phyloP scores from a whole-genome alignment of 2,888 invertebrate genomes.

The Ectobius pallidus region DNA sequence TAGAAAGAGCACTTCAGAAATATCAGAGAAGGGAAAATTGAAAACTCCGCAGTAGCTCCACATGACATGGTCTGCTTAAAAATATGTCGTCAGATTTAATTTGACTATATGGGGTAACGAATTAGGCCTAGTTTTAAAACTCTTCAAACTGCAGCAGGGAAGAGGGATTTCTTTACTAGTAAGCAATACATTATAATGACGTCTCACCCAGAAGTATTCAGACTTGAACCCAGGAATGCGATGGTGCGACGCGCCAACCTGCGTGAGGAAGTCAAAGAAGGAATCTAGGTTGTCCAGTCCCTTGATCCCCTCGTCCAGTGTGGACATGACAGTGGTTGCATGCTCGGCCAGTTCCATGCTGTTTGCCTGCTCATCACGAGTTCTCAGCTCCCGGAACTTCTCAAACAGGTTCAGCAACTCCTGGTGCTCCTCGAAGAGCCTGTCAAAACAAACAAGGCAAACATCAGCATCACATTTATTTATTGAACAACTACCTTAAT shows the following conservation, averaged over 20 bases:
- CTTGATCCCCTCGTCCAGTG: conserved; percentile 87
- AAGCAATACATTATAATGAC: no score
- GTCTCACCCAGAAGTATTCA: conserved; percentile 87
- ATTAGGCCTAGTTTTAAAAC: no score
- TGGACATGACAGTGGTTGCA: conserved; percentile 87
- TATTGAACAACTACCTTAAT: no score
- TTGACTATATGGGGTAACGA: no score
- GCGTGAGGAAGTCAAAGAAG: conserved; percentile 81
- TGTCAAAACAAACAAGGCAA: conserved; percentile 61
- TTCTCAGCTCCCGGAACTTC: conserved; percentile 78
- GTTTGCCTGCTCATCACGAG: conserved; percentile 79
- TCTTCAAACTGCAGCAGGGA: no score
- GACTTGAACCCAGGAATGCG: conserved; percentile 85
- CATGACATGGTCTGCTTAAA: no score
- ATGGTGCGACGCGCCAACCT: conserved; percentile 82
- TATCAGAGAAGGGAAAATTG: no score
- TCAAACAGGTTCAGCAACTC: conserved; percentile 80
- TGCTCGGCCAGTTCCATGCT: conserved; percentile 86
- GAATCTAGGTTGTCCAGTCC: conserved; percentile 84
- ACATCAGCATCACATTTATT: neutral
- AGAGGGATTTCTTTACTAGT: no score
- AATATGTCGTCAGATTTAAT: no score
- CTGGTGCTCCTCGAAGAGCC: conserved; percentile 85
- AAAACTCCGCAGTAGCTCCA: no score
- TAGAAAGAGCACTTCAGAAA: no score